Evolutionary conservation across 2,797 vertebrate genomes (phyloP), one percentile per base, ranked within the genome.

Genomic region (Orientallactaga sibirica): DNA sequence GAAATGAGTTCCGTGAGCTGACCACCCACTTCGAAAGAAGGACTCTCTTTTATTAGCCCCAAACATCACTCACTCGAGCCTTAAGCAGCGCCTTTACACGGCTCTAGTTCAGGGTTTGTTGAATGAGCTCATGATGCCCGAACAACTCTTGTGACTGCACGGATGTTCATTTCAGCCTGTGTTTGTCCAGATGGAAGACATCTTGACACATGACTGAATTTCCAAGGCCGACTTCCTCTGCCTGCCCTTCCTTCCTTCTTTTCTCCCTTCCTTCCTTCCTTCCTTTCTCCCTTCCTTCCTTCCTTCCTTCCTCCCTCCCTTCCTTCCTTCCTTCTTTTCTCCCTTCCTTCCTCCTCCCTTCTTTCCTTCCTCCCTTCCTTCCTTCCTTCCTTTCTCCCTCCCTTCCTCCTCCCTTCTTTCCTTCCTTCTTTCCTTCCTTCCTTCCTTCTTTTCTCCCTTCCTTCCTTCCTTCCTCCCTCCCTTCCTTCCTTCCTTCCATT

Each of bases 1-100:
- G 64, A 43, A 64, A 86, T 48, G 88, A 91, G 76, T 86, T 92
- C 87, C 74, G 29, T 24, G 79, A 88, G 29, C 67, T 41, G 76
- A 29, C 82, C 75, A 82, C 93, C 74, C 84, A 93, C 22, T 0
- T 1, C 71, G 86, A 22, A 74, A 77, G 87, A 25, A 1, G 2
- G 73, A 29, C 33, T 52, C n/a, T 58, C 73, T 92, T 86, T 61
- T 55, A 22, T 91, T 55, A 43, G 37, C 90, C 55, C 12, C 41
- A 3, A 68, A 61, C 3, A 3, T 43, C 10, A 82, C 67, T 52
- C 70, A 4, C 29, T 41, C 43, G 27, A 33, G 77, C 48, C 76
- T 61, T 52, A 55, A 52, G 87, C 43, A 7, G 10, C 19, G 27
- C 6, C 7, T 52, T 43, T 75, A n/a, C 62, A 25, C 55, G 74